A percentile compares a stretch with the other conserved stretches of the same genome.
phyloP scores from a whole-genome alignment of 2,888 invertebrate species.

The Drosophila fulvimacula region DNA sequence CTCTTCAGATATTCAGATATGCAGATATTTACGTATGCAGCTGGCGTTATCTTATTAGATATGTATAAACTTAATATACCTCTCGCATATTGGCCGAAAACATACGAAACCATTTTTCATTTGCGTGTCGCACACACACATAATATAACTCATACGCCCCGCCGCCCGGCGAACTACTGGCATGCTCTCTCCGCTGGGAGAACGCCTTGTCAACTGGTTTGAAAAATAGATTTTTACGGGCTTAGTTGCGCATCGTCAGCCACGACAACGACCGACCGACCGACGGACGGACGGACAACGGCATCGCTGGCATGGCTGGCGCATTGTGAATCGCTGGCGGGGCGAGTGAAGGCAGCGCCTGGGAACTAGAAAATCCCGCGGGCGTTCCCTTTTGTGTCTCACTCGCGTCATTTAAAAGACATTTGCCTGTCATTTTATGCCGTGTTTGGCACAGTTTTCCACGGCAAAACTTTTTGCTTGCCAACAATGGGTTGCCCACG shows the following conservation, averaged over 20 bases:
- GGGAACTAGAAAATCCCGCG: constrained; percentile 66
- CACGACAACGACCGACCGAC: constrained; percentile 45
- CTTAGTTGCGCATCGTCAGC: constrained; percentile 78
- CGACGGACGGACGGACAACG: constrained; percentile 48
- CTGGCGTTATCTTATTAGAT: constrained; percentile 38
- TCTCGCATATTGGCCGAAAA: constrained; percentile 26
- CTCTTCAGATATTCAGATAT: neutral
- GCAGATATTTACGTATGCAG: constrained; percentile 27
- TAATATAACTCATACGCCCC: constrained; percentile 49
- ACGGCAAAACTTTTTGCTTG: constrained; percentile 62
- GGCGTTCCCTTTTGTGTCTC: constrained; percentile 80
- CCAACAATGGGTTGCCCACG: constrained; percentile 49
- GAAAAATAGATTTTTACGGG: constrained; percentile 80
- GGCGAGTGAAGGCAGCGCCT: neutral
- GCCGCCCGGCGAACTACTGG: constrained; percentile 44
- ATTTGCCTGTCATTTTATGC: constrained; percentile 83
- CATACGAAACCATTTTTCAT: constrained; percentile 56
- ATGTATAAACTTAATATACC: constrained; percentile 45
- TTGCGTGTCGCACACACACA: constrained; percentile 45
- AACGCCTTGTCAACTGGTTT: constrained; percentile 76
- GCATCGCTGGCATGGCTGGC: constrained; percentile 59
- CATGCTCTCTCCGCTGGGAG: constrained; percentile 23
- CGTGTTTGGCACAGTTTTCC: constrained; percentile 78
- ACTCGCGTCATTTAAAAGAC: constrained; percentile 82
- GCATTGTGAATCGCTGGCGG: constrained; percentile 46